Base-by-base conservation (phyloP, 2,113 vertebrate species). In the Pterophyllum scalare region DNA sequence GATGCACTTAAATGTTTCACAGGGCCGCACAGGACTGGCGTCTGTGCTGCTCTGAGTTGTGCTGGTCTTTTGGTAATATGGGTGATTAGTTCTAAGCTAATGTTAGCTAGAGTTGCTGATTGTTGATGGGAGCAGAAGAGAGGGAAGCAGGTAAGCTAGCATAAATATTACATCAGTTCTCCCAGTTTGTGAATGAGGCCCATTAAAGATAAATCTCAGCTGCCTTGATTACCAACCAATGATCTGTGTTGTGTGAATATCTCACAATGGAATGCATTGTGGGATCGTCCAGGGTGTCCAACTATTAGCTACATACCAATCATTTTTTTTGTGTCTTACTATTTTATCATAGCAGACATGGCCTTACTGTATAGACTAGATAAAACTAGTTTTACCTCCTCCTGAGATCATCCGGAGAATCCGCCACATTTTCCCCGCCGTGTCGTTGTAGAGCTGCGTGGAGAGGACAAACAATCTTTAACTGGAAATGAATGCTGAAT, bases 351-450 rank as follows among this genome's bases (percentile, higher is more conserved):
- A 33, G 33, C 33, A 33, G 33, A 6, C 6, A 33, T 7, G 26
- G 17, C 3, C 62, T 6, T 46, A 7, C 17, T 0, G 22, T 61
- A 22, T 24, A 52, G 17, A 9, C 57, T 15, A 7, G 15, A 35
- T 3, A 60, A 31, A 26, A 22, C 12, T 24, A 4, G 19, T 49
- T 28, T 78, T 57, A 94, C 94, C 94, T 94, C 94, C 94, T 79
- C 94, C 94, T 40, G 93, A 94, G 40, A 95, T 90, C 75, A 95
- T 89, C 59, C 59, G 61, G 6, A 95, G 17, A 8, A 94, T 93
- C 79, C 94, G 90, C 94, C 94, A 94, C 22, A 94, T 84, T 11
- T 94, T 95, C 9, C 91, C 94, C 0, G 82, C 87, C 0, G 94
- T 93, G 80, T 95, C 80, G 19, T 89, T 87, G 31, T 95, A 93